These are phyloP conservation scores for Chaenocephalus aceratus DNA, from an alignment of 2,113 vertebrate species.

Conservation along the genomic window DNA sequence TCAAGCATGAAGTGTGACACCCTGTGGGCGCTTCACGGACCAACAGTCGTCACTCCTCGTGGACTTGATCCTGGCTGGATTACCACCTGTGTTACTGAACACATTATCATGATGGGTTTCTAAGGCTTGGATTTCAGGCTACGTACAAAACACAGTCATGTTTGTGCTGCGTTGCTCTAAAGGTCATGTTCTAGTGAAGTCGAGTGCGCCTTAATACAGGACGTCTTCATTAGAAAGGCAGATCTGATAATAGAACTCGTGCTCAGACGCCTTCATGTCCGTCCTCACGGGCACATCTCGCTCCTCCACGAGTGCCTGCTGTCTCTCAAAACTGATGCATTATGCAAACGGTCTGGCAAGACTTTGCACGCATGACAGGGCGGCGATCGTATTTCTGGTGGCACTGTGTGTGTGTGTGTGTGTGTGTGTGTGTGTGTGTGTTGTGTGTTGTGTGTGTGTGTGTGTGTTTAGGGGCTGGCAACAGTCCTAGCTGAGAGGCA, in stretches of 20 bases:
- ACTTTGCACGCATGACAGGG: constrained; percentile 40
- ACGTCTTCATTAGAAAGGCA: background rate
- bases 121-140: background rate
- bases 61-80: background rate
- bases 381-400: constrained; percentile 42
- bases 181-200: background rate
- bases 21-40: background rate
- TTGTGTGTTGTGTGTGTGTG: constrained; percentile 3
- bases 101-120: background rate
- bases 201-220: background rate
- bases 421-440: constrained; percentile 22
- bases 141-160: background rate
- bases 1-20: background rate
- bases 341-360: constrained; percentile 63
- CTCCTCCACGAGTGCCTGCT: constrained; percentile 26
- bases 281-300: constrained; percentile 37
- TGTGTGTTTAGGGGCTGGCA: constrained; percentile 50
- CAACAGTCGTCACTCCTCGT: background rate
- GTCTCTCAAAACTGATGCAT: constrained; percentile 56
- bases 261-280: constrained; percentile 16
- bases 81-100: background rate
- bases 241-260: background rate
- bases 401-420: constrained; percentile 27
- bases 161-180: background rate
- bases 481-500: constrained; percentile 52